phyloP scores from a whole-genome alignment of 2,888 invertebrate genomes.

The Polydrusus pterygomalis region DNA sequence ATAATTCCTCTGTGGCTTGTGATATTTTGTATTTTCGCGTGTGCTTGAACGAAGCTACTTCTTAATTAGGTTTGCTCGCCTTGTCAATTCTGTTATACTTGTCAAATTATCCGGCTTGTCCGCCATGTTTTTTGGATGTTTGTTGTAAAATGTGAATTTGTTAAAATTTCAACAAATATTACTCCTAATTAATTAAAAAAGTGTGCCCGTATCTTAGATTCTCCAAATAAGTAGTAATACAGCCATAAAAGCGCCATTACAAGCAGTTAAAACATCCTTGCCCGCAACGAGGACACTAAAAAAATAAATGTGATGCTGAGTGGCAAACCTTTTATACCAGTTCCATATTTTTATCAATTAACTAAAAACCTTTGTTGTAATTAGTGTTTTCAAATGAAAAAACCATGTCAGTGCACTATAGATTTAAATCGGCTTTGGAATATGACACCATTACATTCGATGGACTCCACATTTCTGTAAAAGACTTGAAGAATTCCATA shows the following conservation, averaged over 20 bases:
- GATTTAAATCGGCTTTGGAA: constrained; percentile 97
- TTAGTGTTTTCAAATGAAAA: constrained; percentile 3
- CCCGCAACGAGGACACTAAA: background rate
- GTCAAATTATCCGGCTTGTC: constrained; percentile 11
- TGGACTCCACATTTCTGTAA: constrained; percentile 96
- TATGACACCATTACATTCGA: constrained; percentile 98
- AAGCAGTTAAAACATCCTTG: background rate
- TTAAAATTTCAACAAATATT: background rate
- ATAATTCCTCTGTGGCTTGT: no score
- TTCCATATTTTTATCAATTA: constrained; percentile 1
- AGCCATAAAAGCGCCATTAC: background rate
- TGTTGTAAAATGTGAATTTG: background rate
- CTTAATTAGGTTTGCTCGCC: no score
- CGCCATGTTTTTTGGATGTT: constrained; percentile 9
- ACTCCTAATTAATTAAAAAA: background rate
- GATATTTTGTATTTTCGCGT: no score
- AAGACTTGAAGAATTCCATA: constrained; percentile 95
- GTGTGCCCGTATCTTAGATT: background rate
- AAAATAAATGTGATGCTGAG: background rate
- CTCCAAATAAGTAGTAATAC: background rate
- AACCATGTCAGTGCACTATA: constrained; percentile 96
- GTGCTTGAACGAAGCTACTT: no score
- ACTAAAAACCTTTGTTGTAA: background rate
- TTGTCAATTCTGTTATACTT: background rate
- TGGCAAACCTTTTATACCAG: background rate